Conservation (phyloP, 2,888 invertebrate genomes). For the Resseliella maxima region DNA sequence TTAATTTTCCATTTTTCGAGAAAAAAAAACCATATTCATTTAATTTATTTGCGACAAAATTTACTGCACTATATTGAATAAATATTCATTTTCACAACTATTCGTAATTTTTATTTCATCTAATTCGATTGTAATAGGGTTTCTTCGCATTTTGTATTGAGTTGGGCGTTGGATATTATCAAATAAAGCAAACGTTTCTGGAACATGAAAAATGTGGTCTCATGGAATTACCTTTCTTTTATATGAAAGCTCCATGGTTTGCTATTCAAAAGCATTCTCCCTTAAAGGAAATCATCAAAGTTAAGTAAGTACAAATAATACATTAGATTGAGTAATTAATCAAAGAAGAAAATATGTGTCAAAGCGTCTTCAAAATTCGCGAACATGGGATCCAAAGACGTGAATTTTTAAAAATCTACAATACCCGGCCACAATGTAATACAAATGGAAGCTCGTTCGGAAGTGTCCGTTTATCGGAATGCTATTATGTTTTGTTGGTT, state of each 20-base stretch:
- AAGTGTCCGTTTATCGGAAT: conserved; percentile 49
- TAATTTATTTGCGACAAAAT: no score
- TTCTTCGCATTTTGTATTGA: conserved; percentile 78
- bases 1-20: neutral
- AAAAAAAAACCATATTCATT: no score
- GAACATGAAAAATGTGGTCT: conserved; percentile 62
- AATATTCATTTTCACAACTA: no score
- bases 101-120: no score
- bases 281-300: conserved; percentile 66
- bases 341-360: neutral
- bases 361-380: conserved; percentile 59
- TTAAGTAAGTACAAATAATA: conserved; percentile 61
- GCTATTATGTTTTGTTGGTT: conserved; percentile 55
- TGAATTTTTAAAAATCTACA: conserved; percentile 67
- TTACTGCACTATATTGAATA: no score
- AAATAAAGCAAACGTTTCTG: conserved; percentile 60
- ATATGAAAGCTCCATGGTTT: conserved; percentile 64
- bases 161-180: conserved; percentile 63
- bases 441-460: conserved; percentile 63
- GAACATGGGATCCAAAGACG: conserved; percentile 62
- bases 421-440: conserved; percentile 68
- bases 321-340: neutral
- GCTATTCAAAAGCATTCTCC: conserved; percentile 64
- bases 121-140: conserved; percentile 68
- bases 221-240: conserved; percentile 62